Percentiles rank a stretch among this genome's conserved stretches.
Conservation (phyloP, 2,797 vertebrate species). For the Karalla daura region DNA sequence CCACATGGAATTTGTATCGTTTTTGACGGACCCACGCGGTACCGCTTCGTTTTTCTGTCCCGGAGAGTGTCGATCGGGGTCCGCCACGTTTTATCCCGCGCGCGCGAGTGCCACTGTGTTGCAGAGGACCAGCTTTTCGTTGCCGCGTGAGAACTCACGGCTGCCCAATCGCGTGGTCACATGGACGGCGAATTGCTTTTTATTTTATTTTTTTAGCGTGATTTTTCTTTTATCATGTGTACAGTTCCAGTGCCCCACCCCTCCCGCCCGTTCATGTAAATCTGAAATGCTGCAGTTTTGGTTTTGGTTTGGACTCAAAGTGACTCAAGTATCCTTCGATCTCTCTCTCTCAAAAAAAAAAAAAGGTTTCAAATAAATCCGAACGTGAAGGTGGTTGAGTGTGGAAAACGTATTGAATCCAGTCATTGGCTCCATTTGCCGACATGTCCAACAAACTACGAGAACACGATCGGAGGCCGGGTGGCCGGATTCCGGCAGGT, state of each 20-base stretch:
- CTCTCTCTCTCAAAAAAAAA: no score
- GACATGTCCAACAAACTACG: background rate
- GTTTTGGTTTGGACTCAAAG: no score
- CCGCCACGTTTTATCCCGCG: conserved; percentile 21
- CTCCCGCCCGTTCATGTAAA: no score
- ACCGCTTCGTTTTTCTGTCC: conserved; percentile 14
- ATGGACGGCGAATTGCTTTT: conserved; percentile 37
- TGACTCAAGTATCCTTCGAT: no score
- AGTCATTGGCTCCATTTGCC: background rate
- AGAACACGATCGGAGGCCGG: background rate
- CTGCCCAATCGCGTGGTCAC: conserved; percentile 48
- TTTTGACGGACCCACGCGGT: conserved; percentile 27
- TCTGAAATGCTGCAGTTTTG: no score
- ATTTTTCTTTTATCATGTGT: conserved; percentile 39
- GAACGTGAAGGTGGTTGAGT: background rate
- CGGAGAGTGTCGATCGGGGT: conserved; percentile 27
- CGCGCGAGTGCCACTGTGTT: background rate
- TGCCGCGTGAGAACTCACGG: conserved; percentile 52
- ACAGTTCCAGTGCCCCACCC: conserved; percentile 11
- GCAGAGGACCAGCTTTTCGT: conserved; percentile 39
- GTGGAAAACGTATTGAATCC: conserved; percentile 17
- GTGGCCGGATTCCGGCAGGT: background rate
- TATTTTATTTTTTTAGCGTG: conserved; percentile 2
- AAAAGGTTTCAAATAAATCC: conserved; percentile 26
- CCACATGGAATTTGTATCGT: conserved; percentile 1